Evolutionary conservation across 2,797 vertebrate genomes (phyloP), one percentile per base, ranked within the genome.

Genomic region (Phataginus tetradactyla): DNA sequence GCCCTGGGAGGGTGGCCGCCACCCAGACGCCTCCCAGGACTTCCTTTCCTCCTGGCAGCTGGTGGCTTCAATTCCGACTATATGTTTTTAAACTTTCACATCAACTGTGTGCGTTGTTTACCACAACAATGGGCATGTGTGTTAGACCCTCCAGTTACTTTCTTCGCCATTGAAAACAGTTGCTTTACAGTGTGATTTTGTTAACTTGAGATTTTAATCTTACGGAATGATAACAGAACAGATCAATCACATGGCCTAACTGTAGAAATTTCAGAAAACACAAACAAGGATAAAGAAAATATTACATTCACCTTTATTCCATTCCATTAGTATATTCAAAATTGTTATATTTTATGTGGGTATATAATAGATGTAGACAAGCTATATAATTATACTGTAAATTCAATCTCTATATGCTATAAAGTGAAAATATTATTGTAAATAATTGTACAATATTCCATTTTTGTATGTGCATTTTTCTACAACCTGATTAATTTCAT

Each of bases 231-330:
- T 57, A 95, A 59, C 14, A 88, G 34, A 90, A 15, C 13, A 77
- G 85, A 94, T 75, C 59, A 71, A 90, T 75, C 59, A 71, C 5
- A 39, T 20, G 61, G 66, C 2, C 74, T 53, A 55, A 80, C 11
- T 59, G 83, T 7, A 90, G 66, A 90, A 66, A 90, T 75, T 90
- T 91, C 79, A 89, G 53, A 79, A 95, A 94, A 86, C 57, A 68
- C 69, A 91, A 93, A 79, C 8, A 86, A 86, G 32, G 20, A 13
- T 14, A 86, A 91, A 91, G 39, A 79, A 86, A 77, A 88, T 88
- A 61, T 51, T 32, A 32, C 23, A 86, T 75, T 94, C 20, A n/a
- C 32, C 34, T 97, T 75, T 86, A 84, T 75, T 71, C 66, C 57
- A 89, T 42, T 37, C 91, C 57, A 75, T 49, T 64, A 94, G 39